phyloP scores from a whole-genome alignment of 2,113 vertebrate genomes.

The Sander lucioperca region DNA sequence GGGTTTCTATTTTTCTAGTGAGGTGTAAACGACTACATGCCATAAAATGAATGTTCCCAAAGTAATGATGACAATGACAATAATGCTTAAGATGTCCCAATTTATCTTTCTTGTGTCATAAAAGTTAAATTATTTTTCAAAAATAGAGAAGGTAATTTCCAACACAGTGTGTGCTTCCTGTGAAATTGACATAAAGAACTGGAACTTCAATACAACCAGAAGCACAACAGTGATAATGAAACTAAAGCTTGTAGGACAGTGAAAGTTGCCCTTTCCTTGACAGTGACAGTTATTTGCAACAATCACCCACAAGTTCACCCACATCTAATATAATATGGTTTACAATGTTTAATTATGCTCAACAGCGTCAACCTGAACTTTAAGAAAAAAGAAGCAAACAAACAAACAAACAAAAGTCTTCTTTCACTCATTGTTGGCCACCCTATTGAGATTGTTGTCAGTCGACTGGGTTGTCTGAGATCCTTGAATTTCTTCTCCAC shows the following conservation, averaged over 20 bases:
- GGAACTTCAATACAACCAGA: no score
- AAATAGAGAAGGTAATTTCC: not conserved
- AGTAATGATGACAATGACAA: not conserved
- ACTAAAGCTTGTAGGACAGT: not conserved
- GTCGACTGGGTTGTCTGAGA: no score
- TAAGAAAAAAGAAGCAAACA: not conserved
- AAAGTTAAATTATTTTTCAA: not conserved
- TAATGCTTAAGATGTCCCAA: not conserved
- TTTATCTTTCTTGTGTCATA: no score
- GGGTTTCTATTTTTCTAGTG: no score
- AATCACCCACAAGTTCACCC: not conserved
- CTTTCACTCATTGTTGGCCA: not conserved
- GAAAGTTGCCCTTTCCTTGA: not conserved
- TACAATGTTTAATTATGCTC: not conserved
- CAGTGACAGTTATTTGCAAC: no score
- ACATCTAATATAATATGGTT: not conserved
- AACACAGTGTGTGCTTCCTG: no score
- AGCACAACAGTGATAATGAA: constrained; percentile 16
- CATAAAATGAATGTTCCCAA: no score
- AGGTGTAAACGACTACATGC: no score
- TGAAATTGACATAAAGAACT: constrained; percentile 16
- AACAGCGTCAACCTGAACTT: not conserved
- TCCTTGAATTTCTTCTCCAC: no score
- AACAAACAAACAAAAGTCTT: not conserved
- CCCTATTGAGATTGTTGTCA: no score